Base-by-base conservation (phyloP, 2,113 vertebrate species). In the Argyrosomus japonicus region DNA sequence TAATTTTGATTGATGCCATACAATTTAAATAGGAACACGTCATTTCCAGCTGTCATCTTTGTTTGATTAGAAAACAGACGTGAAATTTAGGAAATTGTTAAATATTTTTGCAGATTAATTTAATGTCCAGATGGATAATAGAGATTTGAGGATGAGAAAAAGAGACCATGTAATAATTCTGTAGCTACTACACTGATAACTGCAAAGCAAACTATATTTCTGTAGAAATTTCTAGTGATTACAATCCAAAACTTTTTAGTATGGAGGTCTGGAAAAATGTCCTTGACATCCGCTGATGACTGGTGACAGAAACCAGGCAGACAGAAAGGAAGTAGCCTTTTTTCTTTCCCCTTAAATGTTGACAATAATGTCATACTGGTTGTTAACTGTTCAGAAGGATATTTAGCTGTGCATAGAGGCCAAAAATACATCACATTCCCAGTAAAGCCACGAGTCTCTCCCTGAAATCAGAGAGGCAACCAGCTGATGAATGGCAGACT, bases 261-360 rank as follows among this genome's bases (percentile, higher is more conserved):
- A 9, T 47, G 18, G 53, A 65, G 15, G 50, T 29, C 32, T 61
- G 70, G 57, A 82, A 17, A 51, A 25, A 13, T 14, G 40, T 19
- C 18, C 29, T 72, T 73, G 14, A 76, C 19, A 25, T 54, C 36
- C 4, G 27, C 47, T 68, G 62, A 51, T 19, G 45, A 47, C 0
- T 48, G 19, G 11, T 45, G 68, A 83, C 18, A 61, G 45, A 54
- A 67, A 60, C 23, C 68, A 83, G 47, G 10, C 57, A 36, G 45
- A 32, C 48, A 29, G 12, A 70, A 11, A 64, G 58, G 23, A 56
- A 61, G 61, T 7, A 7, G 14, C 15, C 13, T 13, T 62, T 43
- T 71, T 45, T 40, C 9, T 60, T 3, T 51, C 40, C 50, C 12
- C 1, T 32, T 13, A 23, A 27, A 72, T 15, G 6, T 58, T 54